Base-by-base conservation (phyloP, 2,797 vertebrate species). In the Avahi laniger region DNA sequence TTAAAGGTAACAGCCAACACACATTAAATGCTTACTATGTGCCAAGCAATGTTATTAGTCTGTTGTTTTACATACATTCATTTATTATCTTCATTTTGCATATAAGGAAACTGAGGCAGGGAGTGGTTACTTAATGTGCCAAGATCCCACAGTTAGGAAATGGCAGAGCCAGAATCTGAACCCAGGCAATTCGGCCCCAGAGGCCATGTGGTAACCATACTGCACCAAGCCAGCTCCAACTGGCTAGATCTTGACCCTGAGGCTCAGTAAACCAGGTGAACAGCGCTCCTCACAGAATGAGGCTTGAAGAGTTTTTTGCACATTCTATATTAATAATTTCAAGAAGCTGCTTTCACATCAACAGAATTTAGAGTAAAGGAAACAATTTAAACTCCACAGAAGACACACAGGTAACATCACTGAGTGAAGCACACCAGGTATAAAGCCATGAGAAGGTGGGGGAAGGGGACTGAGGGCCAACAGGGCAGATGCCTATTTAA, bases 281-380 rank as follows among this genome's bases (percentile, higher is more conserved):
- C 3, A 86, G 72, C 26, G 61, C 11, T 80, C 50, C 20, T 88
- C 75, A 48, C 28, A 26, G 14, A 69, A 57, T 17, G 38, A 96
- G 73, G 35, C 61, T 18, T 65, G 41, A 79, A 69, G 61, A n/a
- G 33, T 85, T 90, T 92, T 67, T 85, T 85, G 28, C 41, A 59
- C 17, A 4, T 46, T 72, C 46, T 10, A 17, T 57, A 57, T 26
- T 57, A 57, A 57, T 65, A 79, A 93, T 80, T 87, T 91, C 26
- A 43, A 88, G 43, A 94, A 70, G 26, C 5, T 15, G 65, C 43
- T 61, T 28, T 92, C 89, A 88, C 35, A 61, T 54, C 41, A 93
- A 81, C 41, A 94, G 85, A 93, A 85, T 61, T 73, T 65, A 93
- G 73, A 75, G 73, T 70, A 86, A 78, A 92, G 48, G n/a, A 81